phyloP scores from a whole-genome alignment of 2,113 vertebrate genomes.

The Bujurquina vittata region DNA sequence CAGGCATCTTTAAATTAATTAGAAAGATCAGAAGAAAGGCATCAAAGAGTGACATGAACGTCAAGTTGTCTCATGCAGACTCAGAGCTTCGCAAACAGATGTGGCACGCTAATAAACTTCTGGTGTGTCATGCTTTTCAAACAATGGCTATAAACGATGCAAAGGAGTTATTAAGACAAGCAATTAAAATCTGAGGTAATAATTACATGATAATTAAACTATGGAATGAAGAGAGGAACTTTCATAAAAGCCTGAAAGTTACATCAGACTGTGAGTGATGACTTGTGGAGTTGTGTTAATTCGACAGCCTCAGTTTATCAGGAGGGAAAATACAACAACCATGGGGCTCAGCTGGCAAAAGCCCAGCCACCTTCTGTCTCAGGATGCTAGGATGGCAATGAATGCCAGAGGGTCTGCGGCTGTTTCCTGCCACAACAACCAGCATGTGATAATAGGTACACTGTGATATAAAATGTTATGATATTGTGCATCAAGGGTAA shows the following conservation, averaged over 20 bases:
- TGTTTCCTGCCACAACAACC: not conserved
- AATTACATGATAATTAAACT: conserved; percentile 38
- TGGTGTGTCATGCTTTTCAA: conserved; percentile 40
- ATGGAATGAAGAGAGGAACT: not conserved
- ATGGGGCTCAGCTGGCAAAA: not conserved
- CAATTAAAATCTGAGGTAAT: conserved; percentile 31
- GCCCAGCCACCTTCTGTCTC: not conserved
- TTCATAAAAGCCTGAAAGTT: not conserved
- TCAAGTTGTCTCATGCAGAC: conserved; percentile 47
- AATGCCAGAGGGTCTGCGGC: not conserved
- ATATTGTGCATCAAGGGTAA: not conserved
- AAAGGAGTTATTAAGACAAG: conserved; percentile 19
- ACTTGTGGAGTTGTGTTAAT: not conserved
- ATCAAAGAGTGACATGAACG: conserved; percentile 41
- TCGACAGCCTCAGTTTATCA: not conserved
- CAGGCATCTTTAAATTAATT: conserved; percentile 20
- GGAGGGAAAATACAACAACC: not conserved
- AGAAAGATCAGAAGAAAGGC: conserved; percentile 11
- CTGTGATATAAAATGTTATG: not conserved
- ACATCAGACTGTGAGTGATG: not conserved
- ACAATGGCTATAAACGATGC: conserved; percentile 43
- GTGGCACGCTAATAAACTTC: conserved; percentile 52
- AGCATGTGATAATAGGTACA: not conserved
- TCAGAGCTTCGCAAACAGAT: conserved; percentile 53
- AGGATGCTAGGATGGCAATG: not conserved